A percentile compares a stretch with the other conserved stretches of the same genome.
These are phyloP conservation scores for Sander vitreus DNA, from an alignment of 2,113 vertebrate species.

Conservation along the genomic window DNA sequence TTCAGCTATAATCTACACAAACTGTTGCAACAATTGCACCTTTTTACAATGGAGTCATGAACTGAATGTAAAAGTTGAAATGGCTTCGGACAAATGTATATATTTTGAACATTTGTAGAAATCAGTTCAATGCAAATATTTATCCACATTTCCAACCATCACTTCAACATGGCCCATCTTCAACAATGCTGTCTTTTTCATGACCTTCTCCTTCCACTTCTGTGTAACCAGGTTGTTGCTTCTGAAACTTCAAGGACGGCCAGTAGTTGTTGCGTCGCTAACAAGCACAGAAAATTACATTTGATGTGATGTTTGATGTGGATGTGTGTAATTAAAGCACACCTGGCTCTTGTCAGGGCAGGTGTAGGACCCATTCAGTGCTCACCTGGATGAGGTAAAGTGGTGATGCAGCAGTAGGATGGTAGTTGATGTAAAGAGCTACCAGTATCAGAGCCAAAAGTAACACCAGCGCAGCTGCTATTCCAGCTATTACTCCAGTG, in stretches of 20 bases:
- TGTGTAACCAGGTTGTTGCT: constrained; percentile 82
- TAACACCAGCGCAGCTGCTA: constrained; percentile 84
- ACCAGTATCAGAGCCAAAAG: constrained; percentile 84
- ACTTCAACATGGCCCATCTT: constrained; percentile 87
- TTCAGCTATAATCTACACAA: neutral
- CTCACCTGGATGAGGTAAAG: constrained; percentile 89
- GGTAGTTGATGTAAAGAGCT: constrained; percentile 87
- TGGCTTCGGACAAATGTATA: constrained; percentile 3
- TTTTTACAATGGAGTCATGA: neutral
- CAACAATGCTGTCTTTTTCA: constrained; percentile 89
- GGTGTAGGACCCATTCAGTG: neutral
- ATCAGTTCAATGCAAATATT: constrained; percentile 15
- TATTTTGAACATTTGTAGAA: constrained; percentile 5
- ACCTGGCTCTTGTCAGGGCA: neutral
- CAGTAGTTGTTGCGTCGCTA: constrained; percentile 88
- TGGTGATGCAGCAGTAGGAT: constrained; percentile 81
- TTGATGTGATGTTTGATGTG: neutral
- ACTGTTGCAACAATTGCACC: neutral
- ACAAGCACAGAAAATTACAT: neutral
- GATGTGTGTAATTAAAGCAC: neutral
- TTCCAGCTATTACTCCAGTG: constrained; percentile 85
- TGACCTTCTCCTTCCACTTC: constrained; percentile 88
- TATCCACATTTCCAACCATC: neutral
- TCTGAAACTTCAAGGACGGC: constrained; percentile 91
- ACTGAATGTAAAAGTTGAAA: neutral